These are phyloP conservation scores for Hyalella azteca DNA, from an alignment of 2,888 invertebrate species.

Conservation along the genomic window DNA sequence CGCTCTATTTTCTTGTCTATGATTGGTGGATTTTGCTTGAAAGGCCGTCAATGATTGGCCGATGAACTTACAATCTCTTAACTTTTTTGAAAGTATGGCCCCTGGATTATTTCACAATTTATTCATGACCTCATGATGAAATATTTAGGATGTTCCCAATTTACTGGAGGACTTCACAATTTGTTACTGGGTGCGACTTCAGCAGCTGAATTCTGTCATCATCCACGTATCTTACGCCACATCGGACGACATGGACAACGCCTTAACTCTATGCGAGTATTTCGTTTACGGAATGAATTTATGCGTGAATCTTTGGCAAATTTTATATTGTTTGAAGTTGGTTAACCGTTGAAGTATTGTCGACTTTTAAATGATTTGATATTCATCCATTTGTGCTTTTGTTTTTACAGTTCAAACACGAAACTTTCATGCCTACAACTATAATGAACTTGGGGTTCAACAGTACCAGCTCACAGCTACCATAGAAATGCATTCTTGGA, in stretches of 20 bases:
- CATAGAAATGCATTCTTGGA: not conserved
- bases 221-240: not conserved
- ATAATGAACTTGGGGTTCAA: not conserved
- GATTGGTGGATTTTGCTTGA: too few relatives aligned
- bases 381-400: not conserved
- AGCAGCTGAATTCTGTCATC: not conserved
- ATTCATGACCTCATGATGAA: too few relatives aligned
- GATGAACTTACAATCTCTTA: too few relatives aligned
- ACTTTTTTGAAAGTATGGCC: too few relatives aligned
- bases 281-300: too few relatives aligned
- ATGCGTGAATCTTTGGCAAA: too few relatives aligned
- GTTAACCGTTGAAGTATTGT: too few relatives aligned
- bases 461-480: not conserved
- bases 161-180: not conserved
- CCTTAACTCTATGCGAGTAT: conserved; percentile 1
- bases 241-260: conserved; percentile 4
- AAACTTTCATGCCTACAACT: not conserved
- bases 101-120: too few relatives aligned
- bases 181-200: not conserved
- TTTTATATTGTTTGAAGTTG: too few relatives aligned
- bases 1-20: too few relatives aligned
- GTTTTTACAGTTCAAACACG: not conserved
- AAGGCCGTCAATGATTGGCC: too few relatives aligned
- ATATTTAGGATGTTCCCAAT: not conserved
- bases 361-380: too few relatives aligned